Conservation (phyloP, 2,797 vertebrate species). For the Periophthalmus magnuspinnatus region DNA sequence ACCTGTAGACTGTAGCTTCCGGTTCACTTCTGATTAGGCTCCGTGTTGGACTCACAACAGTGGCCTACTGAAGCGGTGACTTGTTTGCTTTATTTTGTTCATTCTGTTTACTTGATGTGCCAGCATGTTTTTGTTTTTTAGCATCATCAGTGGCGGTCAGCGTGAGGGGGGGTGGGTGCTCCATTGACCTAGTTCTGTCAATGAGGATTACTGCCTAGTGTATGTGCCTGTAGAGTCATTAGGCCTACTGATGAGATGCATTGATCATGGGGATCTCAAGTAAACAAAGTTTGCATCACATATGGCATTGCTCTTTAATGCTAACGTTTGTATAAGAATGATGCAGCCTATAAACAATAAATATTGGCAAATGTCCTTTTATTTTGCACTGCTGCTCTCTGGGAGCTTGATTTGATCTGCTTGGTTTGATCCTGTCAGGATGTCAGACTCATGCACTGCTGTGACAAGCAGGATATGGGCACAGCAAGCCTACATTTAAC, state of each 20-base stretch:
- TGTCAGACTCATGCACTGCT: constrained; percentile 35
- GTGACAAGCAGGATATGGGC: constrained; percentile 68
- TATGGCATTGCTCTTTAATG: neutral
- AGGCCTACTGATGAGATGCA: constrained; percentile 25
- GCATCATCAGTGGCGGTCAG: constrained; percentile 49
- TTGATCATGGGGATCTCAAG: constrained; percentile 30
- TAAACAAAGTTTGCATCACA: constrained; percentile 2
- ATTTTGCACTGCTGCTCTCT: neutral
- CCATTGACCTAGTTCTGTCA: constrained; percentile 83
- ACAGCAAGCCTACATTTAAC: constrained; percentile 62
- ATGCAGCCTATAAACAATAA: too few species aligned
- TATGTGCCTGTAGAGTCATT: constrained; percentile 30
- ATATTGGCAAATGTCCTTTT: neutral
- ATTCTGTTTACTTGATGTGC: constrained; percentile 5
- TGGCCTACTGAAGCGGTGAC: neutral
- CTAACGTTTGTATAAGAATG: neutral
- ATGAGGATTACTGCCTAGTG: constrained; percentile 65
- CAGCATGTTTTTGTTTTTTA: constrained; percentile 60
- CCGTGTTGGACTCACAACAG: neutral
- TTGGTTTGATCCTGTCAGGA: constrained; percentile 10
- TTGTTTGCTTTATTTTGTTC: neutral
- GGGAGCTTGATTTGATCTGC: neutral
- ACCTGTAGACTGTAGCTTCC: neutral
- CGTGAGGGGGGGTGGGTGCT: constrained; percentile 48
- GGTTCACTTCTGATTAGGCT: neutral